Base-by-base conservation (phyloP, 2,888 invertebrate species). In the Rotaria magnacalcarata region DNA sequence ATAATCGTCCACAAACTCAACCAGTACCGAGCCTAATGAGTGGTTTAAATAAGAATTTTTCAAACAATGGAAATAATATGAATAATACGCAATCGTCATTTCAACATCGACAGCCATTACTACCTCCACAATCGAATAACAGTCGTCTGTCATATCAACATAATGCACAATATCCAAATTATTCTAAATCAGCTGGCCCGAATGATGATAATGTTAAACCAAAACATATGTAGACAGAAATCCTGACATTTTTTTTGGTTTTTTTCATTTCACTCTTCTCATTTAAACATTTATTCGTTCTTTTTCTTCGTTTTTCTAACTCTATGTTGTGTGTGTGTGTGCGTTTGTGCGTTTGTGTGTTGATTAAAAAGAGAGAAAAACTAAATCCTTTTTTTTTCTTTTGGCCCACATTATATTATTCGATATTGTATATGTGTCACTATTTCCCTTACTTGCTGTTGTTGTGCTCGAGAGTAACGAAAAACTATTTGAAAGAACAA, bases 391-490 rank as follows among this genome's bases (percentile, higher is more conserved):
- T 47, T 54, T 47, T 21, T 54, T 84, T 43, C 14, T 52, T 52
- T 52, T 84, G 14, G 11, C 34, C 47, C 34, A 52, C 84, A 52
- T 47, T 84, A 27, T 21, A 52, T 54, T 50, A 52, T 54, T 84
- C 27, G 50, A 52, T 84, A 50, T 84, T 84, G 50, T 84, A 52
- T 34, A 52, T 52, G 47, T 84, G 27, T 84, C 52, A 84, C 34
- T 47, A 16, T 50, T 24, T 52, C 34, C 47, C 47, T 43, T 84
- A 5, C 34, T 84, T 84, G 47, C 34, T 84, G 84, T 84, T 84
- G 50, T 84, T 84, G 84, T 84, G 84, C 84, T 84, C 52, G 52
- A 54, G 47, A 84, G 52, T 50, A 19, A 50, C 52, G 52, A 84
- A 84, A 41, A 84, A 27, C 2, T 34, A 34, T 34, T 34, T 34